phyloP scores from a whole-genome alignment of 1,140 invertebrate genomes.

The Oryctes rhinoceros region DNA sequence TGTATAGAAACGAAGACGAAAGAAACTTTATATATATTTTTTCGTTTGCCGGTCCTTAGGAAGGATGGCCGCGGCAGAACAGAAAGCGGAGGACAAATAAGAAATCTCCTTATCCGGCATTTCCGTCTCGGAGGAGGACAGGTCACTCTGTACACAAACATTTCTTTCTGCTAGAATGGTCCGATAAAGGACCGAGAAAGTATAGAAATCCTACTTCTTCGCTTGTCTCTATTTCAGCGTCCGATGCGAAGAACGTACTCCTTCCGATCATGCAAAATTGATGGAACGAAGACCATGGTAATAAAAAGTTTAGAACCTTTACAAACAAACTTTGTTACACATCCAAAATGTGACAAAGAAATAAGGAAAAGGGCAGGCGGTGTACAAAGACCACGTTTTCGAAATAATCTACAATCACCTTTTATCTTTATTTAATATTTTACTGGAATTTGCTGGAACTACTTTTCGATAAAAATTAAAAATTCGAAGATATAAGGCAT shows the following conservation, averaged over 20 bases:
- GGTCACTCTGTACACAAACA: slow-evolving; percentile 34
- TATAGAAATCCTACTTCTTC: background rate
- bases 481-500: no score
- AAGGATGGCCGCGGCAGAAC: slow-evolving; percentile 1
- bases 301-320: slow-evolving; percentile 28
- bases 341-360: slow-evolving; percentile 15
- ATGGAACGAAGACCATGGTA: background rate
- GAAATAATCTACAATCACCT: no score
- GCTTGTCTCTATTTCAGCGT: background rate
- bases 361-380: background rate
- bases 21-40: slow-evolving; percentile 10
- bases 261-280: slow-evolving; percentile 7
- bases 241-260: background rate
- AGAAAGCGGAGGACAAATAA: background rate
- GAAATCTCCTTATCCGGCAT: slow-evolving; percentile 2
- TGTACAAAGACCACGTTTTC: no score
- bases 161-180: slow-evolving; percentile 24
- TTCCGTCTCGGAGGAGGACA: background rate
- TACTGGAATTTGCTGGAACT: no score
- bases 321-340: background rate
- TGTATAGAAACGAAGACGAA: slow-evolving; percentile 7
- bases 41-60: background rate
- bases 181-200: background rate
- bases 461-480: no score
- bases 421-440: no score